phyloP scores from a whole-genome alignment of 2,888 invertebrate species.

The Hemicrepidius hirtus region DNA sequence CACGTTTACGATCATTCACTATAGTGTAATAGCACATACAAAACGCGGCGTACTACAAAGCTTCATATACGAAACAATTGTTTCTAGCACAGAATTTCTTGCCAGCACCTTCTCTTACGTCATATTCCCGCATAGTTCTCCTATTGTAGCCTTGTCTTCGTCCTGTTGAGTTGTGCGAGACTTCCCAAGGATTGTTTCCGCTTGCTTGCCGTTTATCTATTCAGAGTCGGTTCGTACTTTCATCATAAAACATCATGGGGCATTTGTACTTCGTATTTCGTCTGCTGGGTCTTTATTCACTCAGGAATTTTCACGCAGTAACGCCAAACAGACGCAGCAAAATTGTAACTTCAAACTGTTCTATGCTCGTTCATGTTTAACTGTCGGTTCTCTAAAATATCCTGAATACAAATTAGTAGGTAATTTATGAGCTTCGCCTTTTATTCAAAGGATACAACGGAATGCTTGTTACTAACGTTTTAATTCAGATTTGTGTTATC shows the following conservation, averaged over 20 bases:
- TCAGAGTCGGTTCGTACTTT: slow-evolving; percentile 59
- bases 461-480: too few species aligned
- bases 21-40: slow-evolving; percentile 27
- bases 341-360: slow-evolving; percentile 9
- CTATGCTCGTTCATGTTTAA: slow-evolving; percentile 8
- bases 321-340: slow-evolving; percentile 12
- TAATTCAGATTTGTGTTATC: background rate
- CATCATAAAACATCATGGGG: slow-evolving; percentile 44
- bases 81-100: slow-evolving; percentile 44
- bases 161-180: slow-evolving; percentile 67
- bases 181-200: slow-evolving; percentile 60
- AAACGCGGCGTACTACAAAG: slow-evolving; percentile 29
- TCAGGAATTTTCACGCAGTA: slow-evolving; percentile 8
- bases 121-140: slow-evolving; percentile 46
- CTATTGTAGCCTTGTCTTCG: slow-evolving; percentile 65
- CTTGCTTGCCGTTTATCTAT: slow-evolving; percentile 59
- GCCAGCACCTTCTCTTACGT: slow-evolving; percentile 40
- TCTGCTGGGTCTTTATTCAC: slow-evolving; percentile 16
- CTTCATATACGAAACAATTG: slow-evolving; percentile 45
- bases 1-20: slow-evolving; percentile 34
- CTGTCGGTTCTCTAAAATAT: slow-evolving; percentile 12
- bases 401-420: slow-evolving; percentile 26
- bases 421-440: too few species aligned
- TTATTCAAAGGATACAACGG: too few species aligned
- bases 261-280: slow-evolving; percentile 31